Conservation (phyloP, 2,797 vertebrate species). For the Iguana delicatissima region DNA sequence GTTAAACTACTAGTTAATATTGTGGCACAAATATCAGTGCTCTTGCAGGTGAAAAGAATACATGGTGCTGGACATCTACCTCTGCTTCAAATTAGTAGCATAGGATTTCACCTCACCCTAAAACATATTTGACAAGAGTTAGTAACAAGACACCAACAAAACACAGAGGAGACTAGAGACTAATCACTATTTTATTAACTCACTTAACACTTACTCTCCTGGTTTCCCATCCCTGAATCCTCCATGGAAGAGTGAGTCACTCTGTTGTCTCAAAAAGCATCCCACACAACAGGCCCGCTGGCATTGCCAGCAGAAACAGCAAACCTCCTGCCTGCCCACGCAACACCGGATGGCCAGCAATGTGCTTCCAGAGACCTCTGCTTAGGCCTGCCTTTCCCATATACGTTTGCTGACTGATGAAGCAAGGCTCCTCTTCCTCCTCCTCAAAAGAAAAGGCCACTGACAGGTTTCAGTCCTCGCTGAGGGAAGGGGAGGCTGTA, state of each 20-base stretch:
- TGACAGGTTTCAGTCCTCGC: not conserved
- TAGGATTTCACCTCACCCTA: not conserved
- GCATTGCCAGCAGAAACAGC: not conserved
- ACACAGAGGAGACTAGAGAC: not conserved
- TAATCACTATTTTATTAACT: slow-evolving; percentile 2
- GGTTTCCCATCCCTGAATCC: not conserved
- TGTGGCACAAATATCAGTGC: not conserved
- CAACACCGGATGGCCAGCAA: not conserved
- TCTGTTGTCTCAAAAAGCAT: not conserved
- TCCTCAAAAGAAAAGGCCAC: not conserved
- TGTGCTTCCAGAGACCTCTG: not conserved
- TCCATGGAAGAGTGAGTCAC: not conserved
- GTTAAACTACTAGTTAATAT: not conserved
- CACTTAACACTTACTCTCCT: not conserved
- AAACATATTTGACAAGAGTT: not conserved
- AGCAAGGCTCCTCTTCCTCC: not conserved
- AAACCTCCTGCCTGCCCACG: not conserved
- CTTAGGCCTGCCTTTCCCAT: not conserved
- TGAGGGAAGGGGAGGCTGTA: not conserved
- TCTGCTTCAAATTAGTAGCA: not conserved
- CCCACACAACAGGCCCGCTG: not conserved
- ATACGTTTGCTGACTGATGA: no score
- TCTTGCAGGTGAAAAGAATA: not conserved
- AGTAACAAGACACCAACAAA: not conserved
- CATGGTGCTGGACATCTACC: not conserved